Evolutionary conservation across 2,797 vertebrate genomes (phyloP).

Genomic region (Lateolabrax maculatus): DNA sequence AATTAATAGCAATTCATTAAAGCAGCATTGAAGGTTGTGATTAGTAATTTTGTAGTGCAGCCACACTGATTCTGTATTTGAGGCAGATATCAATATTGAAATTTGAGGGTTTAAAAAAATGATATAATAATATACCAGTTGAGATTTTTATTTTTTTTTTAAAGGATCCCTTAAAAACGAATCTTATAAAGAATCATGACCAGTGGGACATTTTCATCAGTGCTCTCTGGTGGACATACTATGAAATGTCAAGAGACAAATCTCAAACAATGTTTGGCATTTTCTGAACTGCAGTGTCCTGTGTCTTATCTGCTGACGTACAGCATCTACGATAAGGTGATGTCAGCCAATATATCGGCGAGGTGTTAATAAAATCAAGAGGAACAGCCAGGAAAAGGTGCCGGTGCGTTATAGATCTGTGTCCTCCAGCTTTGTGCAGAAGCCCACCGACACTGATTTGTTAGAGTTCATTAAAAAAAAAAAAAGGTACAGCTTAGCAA

Average conservation of each 20-base stretch:
- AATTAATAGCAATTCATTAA: constrained; percentile 6
- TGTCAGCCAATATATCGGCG: neutral
- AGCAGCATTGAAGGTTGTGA: neutral
- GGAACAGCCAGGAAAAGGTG: neutral
- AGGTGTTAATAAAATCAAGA: neutral
- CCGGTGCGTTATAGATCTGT: neutral
- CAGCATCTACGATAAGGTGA: neutral
- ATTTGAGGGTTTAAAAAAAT: neutral
- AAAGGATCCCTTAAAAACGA: neutral
- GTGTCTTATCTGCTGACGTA: neutral
- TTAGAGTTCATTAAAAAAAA: constrained; percentile 3
- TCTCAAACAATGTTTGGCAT: neutral
- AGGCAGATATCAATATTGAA: neutral
- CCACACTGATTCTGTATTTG: neutral
- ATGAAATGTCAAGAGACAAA: neutral
- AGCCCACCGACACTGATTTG: neutral
- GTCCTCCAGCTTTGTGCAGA: neutral
- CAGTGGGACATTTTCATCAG: neutral
- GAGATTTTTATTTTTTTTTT: neutral
- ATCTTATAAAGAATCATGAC: neutral
- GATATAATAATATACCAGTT: neutral
- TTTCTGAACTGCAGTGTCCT: neutral
- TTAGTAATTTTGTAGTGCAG: neutral
- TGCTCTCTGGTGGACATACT: constrained; percentile 53
- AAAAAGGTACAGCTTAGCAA: constrained; percentile 5